Evolutionary conservation across 2,797 vertebrate species (phyloP), one percentile per base, ranked within the genome.

Genomic region (Pseudomugil gertrudae): DNA sequence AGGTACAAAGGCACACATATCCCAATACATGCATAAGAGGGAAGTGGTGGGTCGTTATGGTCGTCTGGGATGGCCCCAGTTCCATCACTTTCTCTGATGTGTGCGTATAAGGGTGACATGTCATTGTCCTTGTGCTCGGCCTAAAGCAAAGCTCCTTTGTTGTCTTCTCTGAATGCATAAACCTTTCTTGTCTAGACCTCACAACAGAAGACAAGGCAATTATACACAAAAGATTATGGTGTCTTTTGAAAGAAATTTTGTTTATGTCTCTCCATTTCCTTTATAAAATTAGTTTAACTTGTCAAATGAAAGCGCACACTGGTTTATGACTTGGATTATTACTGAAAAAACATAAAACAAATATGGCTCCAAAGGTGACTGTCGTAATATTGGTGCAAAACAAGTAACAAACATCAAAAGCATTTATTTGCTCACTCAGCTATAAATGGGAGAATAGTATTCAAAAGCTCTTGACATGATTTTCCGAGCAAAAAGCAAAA

Each of bases 1-100:
- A 92, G 92, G 92, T 93, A 92, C 93, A 94, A 93, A 92, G 90
- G 86, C 68, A 11, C 71, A 76, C 81, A 86, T 78, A 86, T 93
- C 88, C 87, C 83, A 83, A 88, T 88, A 86, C 82, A 88, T 86
- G 87, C 81, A 86, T 84, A 79, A 78, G 89, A 85, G 83, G 72
- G 82, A 87, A 88, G 81, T 78, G 79, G 21, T 9, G 79, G 87
- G 88, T 92, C 84, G 69, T 94, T 93, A 93, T 87, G 65, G 73
- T 55, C 75, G 79, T 66, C 79, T 57, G 80, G 71, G 77, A 78
- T 63, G 58, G 80, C 57, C 80, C 60, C 72, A 54, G 70, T 80
- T 82, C 70, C 80, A 74, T 66, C 69, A 80, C 87, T 74, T 83
- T 66, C 84, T 92, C 89, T 93, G 92, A 93, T 91, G 88, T 90